Evolutionary conservation across 2,113 vertebrate species (phyloP), one percentile per base, ranked within the genome.

Genomic region (Cryptomyrus ogoouensis): DNA sequence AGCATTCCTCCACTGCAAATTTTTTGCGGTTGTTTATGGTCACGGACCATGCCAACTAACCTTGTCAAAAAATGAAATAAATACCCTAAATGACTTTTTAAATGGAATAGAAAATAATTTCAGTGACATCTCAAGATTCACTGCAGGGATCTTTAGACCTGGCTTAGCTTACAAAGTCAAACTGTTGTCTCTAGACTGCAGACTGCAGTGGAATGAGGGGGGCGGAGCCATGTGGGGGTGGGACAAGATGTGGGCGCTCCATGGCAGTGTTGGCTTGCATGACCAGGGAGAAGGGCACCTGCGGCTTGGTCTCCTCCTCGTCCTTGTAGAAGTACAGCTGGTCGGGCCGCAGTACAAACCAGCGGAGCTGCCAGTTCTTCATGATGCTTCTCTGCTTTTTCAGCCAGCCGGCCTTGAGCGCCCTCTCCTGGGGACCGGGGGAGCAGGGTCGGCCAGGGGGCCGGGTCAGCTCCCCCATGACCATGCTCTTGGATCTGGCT

Each of bases 291-390:
- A 9, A 1, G 27, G 24, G 77, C 95, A 99, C 98, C 97, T 99
- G 98, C 15, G 97, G 97, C 91, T 99, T 99, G 90, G 95, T 97
- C 93, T 99, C 98, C 6, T 98, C 98, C 90, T 98, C 97, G 66
- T 98, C 97, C 70, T 99, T 99, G 90, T 97, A 99, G 93, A 98
- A 99, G 94, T 96, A 96, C 5, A 99, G 98, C 91, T 97, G 97
- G 10, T 98, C 96, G 1, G 96, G 94, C 0, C 94, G 93, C 39
- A 95, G 92, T 89, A 97, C 94, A n/a, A 97, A 96, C 96, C 95
- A 96, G 0, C 98, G 95, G 80, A 96, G 96, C 93, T 99, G 98
- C 98, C 98, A 99, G 91, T 97, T 98, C 93, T 97, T 99, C 97
- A 98, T 97, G 93, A 99, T 97, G 88, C 97, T 97, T 9, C 98